These are phyloP conservation scores for Pseudomyrmex sp. DNA, from an alignment of 1,140 invertebrate genomes.

Conservation along the genomic window DNA sequence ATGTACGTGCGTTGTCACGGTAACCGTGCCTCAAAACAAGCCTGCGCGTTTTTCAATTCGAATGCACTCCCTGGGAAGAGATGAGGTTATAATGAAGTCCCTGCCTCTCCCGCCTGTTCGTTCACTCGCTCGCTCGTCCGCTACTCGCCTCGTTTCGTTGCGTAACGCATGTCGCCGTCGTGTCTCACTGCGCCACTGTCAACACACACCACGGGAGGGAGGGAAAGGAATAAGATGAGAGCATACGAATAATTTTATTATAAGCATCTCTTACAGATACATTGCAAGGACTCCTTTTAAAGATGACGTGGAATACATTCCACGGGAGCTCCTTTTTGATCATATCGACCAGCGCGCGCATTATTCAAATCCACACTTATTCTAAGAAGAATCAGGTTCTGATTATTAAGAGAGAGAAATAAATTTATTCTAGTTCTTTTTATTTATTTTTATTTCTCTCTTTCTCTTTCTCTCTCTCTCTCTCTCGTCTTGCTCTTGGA, in stretches of 20 bases:
- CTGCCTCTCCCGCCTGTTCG: conserved; percentile 47
- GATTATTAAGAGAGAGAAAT: not conserved
- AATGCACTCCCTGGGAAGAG: conserved; percentile 73
- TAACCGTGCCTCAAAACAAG: conserved; percentile 76
- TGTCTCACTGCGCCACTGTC: conserved; percentile 25
- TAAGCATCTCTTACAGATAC: conserved; percentile 19
- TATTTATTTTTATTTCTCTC: too few species aligned
- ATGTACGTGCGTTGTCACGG: conserved; percentile 72
- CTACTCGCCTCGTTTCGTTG: conserved; percentile 50
- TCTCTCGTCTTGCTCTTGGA: not conserved
- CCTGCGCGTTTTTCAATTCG: conserved; percentile 77
- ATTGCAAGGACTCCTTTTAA: not conserved
- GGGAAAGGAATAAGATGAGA: not conserved
- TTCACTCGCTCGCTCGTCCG: conserved; percentile 18
- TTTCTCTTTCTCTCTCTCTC: too few species aligned
- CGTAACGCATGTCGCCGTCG: conserved; percentile 63
- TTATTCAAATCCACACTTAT: not conserved
- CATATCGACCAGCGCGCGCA: not conserved
- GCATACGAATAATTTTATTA: conserved; percentile 5
- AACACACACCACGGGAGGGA: not conserved
- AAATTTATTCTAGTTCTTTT: conserved; percentile 5
- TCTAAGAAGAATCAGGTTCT: not conserved
- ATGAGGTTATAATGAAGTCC: conserved; percentile 76
- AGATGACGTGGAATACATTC: conserved; percentile 19
- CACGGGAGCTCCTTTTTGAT: conserved; percentile 7